Conservation (phyloP, 2,113 vertebrate species). For the Mobula birostris region DNA sequence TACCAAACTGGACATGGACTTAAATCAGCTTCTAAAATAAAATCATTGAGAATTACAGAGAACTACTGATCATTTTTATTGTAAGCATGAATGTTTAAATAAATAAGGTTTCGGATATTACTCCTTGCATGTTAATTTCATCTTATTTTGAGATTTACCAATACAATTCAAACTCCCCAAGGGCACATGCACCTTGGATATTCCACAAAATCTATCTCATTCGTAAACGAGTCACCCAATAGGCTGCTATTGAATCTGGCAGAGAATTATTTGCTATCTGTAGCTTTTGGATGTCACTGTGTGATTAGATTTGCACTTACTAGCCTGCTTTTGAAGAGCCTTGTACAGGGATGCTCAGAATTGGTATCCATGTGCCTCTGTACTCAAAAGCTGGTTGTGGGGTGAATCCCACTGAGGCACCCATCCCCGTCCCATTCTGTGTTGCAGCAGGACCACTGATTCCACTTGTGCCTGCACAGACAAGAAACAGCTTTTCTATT, state of each 20-base stretch:
- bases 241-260: too few species aligned
- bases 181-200: too few species aligned
- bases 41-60: neutral
- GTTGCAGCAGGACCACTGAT: conserved; percentile 59
- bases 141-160: neutral
- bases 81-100: neutral
- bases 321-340: conserved; percentile 96
- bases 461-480: conserved; percentile 52
- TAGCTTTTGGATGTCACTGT: neutral
- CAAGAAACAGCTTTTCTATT: neutral
- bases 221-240: neutral
- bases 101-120: neutral
- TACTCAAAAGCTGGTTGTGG: conserved; percentile 95
- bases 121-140: neutral
- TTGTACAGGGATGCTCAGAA: conserved; percentile 84
- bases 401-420: conserved; percentile 68
- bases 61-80: neutral
- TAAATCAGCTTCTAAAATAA: neutral
- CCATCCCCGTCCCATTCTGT: conserved; percentile 67
- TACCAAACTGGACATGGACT: neutral
- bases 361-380: conserved; percentile 94
- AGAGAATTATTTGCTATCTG: neutral
- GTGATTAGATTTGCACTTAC: conserved; percentile 62
- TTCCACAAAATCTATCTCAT: too few species aligned
- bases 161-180: neutral